A percentile compares a stretch with the other conserved stretches of the same genome.
phyloP scores from a whole-genome alignment of 2,113 vertebrate species.

The Dryoscopus gambensis region DNA sequence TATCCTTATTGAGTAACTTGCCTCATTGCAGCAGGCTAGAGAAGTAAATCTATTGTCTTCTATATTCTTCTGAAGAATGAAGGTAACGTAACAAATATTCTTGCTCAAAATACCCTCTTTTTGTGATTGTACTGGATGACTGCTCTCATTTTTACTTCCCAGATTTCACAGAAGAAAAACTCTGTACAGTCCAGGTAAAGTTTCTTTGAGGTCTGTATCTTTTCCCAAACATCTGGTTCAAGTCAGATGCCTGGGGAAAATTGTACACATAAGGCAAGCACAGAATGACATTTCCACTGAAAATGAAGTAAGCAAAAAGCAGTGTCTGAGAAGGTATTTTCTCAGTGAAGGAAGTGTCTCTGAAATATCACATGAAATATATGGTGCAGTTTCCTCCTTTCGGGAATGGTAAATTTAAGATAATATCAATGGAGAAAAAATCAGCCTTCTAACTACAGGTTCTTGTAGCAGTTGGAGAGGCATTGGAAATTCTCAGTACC shows the following conservation, averaged over 20 bases:
- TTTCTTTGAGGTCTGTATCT: not conserved
- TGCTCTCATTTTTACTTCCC: not conserved
- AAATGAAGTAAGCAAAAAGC: not conserved
- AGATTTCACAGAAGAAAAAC: not conserved
- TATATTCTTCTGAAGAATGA: not conserved
- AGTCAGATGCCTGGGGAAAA: not conserved
- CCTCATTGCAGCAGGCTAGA: not conserved
- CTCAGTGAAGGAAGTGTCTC: not conserved
- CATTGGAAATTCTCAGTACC: not conserved
- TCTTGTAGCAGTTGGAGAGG: not conserved
- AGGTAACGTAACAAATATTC: not conserved
- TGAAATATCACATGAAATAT: not conserved
- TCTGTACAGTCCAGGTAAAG: not conserved
- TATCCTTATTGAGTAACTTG: not conserved
- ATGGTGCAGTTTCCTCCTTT: not conserved
- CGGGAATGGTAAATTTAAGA: not conserved
- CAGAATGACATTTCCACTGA: not conserved
- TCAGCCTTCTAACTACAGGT: not conserved
- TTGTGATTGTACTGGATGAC: not conserved
- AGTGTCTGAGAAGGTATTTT: not conserved
- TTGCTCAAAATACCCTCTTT: not conserved
- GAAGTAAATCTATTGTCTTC: not conserved
- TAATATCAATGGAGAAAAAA: not conserved
- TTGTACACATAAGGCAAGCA: not conserved
- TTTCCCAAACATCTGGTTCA: not conserved